A percentile compares a stretch with the other conserved stretches of the same genome.
Evolutionary conservation across 1,140 invertebrate species (phyloP).

Genomic region (Eufriesea mexicana): DNA sequence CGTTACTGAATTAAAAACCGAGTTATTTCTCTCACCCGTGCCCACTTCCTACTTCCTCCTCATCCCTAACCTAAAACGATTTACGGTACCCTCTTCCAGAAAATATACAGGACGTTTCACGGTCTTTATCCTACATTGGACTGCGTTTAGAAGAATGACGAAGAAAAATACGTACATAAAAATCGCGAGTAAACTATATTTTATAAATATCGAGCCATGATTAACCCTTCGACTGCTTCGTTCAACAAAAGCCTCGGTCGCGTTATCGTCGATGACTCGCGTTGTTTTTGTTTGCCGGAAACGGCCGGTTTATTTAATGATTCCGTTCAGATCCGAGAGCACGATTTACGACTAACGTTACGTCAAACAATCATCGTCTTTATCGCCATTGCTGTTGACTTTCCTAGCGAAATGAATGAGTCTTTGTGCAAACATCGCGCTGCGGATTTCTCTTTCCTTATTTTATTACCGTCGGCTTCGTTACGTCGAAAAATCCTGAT

Average conservation of each 20-base stretch:
- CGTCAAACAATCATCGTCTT: not conserved
- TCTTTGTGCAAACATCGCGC: not conserved
- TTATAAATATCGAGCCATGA: not conserved
- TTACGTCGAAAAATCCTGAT: not conserved
- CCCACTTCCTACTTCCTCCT: no score
- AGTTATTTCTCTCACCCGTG: no score
- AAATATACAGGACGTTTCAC: no score
- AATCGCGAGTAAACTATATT: no score
- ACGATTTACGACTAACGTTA: not conserved
- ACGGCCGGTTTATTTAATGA: not conserved
- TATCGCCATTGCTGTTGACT: not conserved
- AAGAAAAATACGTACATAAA: no score
- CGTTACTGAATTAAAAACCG: no score
- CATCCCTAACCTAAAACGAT: no score
- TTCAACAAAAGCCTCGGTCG: no score
- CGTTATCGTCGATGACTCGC: not conserved
- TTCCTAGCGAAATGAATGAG: not conserved
- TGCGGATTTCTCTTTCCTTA: not conserved
- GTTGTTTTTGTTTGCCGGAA: not conserved
- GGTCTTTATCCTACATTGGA: no score
- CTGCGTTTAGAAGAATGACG: no score
- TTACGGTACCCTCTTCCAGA: no score
- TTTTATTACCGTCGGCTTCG: not conserved
- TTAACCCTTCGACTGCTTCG: not conserved
- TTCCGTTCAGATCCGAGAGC: not conserved